These are phyloP conservation scores for Aspiorhynchus laticeps DNA, from an alignment of 2,113 vertebrate genomes.

Conservation along the genomic window DNA sequence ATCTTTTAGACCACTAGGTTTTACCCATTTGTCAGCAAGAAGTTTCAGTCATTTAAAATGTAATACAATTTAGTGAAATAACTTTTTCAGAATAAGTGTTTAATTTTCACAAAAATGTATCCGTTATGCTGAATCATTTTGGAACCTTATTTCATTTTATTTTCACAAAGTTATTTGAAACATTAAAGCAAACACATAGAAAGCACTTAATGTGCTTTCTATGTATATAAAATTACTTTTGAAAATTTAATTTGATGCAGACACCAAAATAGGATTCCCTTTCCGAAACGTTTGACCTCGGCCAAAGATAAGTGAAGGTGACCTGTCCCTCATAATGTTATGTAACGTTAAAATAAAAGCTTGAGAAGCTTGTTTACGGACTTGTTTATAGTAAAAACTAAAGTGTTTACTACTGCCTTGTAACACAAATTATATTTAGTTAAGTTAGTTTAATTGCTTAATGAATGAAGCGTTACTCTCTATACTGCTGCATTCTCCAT, in stretches of 20 bases:
- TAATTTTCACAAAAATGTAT: too few species aligned
- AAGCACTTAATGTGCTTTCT: too few species aligned
- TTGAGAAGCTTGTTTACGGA: not conserved
- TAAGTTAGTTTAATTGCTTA: not conserved
- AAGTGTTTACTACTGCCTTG: not conserved
- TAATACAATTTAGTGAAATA: too few species aligned
- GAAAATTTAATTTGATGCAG: not conserved
- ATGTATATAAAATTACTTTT: too few species aligned
- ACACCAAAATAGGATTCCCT: not conserved
- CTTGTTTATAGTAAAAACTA: not conserved
- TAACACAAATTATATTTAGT: not conserved
- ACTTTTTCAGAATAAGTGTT: too few species aligned
- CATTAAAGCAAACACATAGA: too few species aligned
- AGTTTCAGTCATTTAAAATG: too few species aligned
- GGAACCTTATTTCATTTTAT: too few species aligned
- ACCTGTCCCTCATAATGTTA: not conserved
- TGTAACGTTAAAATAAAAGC: not conserved
- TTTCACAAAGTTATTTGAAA: too few species aligned
- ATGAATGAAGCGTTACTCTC: not conserved
- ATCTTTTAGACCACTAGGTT: too few species aligned
- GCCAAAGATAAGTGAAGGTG: not conserved
- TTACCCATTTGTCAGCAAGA: too few species aligned
- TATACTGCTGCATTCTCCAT: not conserved
- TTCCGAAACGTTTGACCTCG: slow-evolving; percentile 5
- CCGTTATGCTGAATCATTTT: too few species aligned